Percentiles rank a stretch among this genome's conserved stretches.
These are phyloP conservation scores for Eucidaris tribuloides DNA, from an alignment of 35 echinoderm and acorn worm genomes.

Conservation along the genomic window DNA sequence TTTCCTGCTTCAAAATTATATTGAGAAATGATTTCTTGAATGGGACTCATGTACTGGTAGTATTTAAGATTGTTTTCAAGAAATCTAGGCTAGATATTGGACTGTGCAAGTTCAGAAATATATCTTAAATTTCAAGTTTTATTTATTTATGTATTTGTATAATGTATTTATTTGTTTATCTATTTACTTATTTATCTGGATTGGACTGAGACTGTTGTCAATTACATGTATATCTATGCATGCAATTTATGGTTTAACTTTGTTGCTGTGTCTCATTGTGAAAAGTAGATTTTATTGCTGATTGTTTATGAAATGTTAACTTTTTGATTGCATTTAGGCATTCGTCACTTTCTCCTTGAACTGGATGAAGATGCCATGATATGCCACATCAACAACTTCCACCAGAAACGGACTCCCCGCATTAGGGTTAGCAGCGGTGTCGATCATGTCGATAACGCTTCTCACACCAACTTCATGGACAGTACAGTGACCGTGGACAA, in stretches of 20 bases:
- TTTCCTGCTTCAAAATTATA: too few species aligned
- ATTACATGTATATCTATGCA: background rate
- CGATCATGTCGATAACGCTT: background rate
- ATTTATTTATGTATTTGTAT: background rate
- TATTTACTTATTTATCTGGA: too few species aligned
- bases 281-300: too few species aligned
- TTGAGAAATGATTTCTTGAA: too few species aligned
- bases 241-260: background rate
- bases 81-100: too few species aligned
- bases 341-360: slow-evolving; percentile 74
- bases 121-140: background rate
- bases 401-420: background rate
- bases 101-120: background rate
- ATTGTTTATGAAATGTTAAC: too few species aligned
- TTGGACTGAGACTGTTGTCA: too few species aligned
- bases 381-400: slow-evolving; percentile 34
- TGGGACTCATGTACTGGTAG: too few species aligned
- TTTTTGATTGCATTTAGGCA: slow-evolving; percentile 40
- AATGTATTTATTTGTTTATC: background rate
- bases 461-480: background rate
- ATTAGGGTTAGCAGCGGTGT: background rate
- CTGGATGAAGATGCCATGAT: slow-evolving; percentile 84
- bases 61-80: too few species aligned
- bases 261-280: background rate
- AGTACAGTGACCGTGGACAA: background rate